Evolutionary conservation across 2,797 vertebrate genomes (phyloP).

Genomic region (Peromyscus nudipes): DNA sequence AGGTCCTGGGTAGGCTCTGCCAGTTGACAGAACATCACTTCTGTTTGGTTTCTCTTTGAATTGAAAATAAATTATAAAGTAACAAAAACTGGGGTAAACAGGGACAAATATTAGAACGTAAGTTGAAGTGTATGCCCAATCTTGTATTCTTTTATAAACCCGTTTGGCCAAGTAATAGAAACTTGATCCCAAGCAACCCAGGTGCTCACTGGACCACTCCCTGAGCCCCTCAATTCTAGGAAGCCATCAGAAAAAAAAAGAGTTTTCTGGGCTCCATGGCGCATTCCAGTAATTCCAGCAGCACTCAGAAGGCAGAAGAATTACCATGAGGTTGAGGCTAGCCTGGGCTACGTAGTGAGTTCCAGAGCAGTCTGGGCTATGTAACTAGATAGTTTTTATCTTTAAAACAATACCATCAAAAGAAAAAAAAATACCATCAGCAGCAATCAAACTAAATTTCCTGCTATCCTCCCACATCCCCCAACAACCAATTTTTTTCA

Average conservation of each 20-base stretch:
- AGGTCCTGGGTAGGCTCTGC: not conserved
- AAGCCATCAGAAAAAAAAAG: not conserved
- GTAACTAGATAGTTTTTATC: not conserved
- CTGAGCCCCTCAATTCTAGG: not conserved
- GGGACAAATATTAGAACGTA: not conserved
- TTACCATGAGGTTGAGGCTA: not conserved
- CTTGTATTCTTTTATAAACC: not conserved
- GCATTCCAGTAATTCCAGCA: not conserved
- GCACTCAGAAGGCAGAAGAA: not conserved
- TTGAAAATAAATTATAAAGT: not conserved
- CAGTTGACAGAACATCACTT: not conserved
- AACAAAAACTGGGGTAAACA: not conserved
- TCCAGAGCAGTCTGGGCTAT: not conserved
- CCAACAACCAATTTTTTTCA: not conserved
- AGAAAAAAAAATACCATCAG: not conserved
- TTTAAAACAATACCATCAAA: not conserved
- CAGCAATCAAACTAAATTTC: not conserved
- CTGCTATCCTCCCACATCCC: not conserved
- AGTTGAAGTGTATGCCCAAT: not conserved
- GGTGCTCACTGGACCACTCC: not conserved
- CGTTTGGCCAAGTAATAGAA: not conserved
- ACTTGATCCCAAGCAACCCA: no score
- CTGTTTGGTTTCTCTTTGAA: not conserved
- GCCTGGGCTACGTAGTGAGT: not conserved
- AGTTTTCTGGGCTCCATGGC: not conserved